phyloP scores from a whole-genome alignment of 2,113 vertebrate species.

The western clawed frog (Xenopus tropicalis) region UCB_Xtro_10.0 CM004444.2:11064001-11064500 shows the following conservation, averaged over 20 bases:
- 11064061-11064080: too few species aligned
- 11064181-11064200: too few species aligned
- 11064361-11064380: conserved; percentile 96
- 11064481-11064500: conserved; percentile 97
- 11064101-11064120: too few species aligned
- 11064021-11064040: not conserved
- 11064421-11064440: conserved; percentile 93
- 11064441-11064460: conserved; percentile 86
- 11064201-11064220: too few species aligned
- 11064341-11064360: conserved; percentile 94
- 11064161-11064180: too few species aligned
- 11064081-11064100: too few species aligned
- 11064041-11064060: not conserved
- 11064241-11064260: too few species aligned
- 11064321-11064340: conserved; percentile 91
- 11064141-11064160: too few species aligned
- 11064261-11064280: too few species aligned
- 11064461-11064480: conserved; percentile 97
- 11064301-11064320: conserved; percentile 64
- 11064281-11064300: not conserved
- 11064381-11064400: conserved; percentile 89
- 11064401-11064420: conserved; percentile 96
- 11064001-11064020: conserved; percentile 92
- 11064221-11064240: too few species aligned
- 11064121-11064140: too few species aligned